Evolutionary conservation across 1,140 invertebrate species (phyloP).

Genomic region (Campoletis sonorensis): DNA sequence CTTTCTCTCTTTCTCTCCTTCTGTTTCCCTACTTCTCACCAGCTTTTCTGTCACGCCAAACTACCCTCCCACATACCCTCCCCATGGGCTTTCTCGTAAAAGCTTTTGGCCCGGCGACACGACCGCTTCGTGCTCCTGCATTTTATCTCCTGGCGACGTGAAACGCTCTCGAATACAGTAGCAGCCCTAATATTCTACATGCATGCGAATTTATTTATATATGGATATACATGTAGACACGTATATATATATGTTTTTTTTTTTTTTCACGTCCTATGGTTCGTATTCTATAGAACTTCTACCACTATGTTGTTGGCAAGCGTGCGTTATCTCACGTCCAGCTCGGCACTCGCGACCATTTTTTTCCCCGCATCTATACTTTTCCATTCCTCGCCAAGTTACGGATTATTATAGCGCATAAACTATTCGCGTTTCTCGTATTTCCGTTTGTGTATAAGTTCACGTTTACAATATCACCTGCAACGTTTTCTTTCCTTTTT

Average conservation of each 20-base stretch:
- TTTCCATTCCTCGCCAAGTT: not conserved
- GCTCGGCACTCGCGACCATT: slow-evolving; percentile 18
- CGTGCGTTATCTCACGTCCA: slow-evolving; percentile 40
- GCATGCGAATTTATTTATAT: not conserved
- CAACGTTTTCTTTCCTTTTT: not conserved
- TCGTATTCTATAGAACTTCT: slow-evolving; percentile 3
- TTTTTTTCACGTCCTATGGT: not conserved
- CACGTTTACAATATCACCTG: not conserved
- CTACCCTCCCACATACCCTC: slow-evolving; percentile 9
- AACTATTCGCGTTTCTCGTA: no score
- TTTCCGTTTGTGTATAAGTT: no score
- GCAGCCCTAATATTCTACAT: not conserved
- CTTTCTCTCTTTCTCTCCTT: slow-evolving; percentile 19
- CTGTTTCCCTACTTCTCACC: not conserved
- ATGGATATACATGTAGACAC: not conserved
- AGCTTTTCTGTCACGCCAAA: not conserved
- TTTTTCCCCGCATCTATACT: not conserved
- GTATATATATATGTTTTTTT: no score
- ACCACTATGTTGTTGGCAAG: not conserved
- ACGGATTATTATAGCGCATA: not conserved
- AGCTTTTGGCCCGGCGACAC: slow-evolving; percentile 49
- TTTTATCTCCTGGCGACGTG: slow-evolving; percentile 58
- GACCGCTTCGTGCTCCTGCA: slow-evolving; percentile 31
- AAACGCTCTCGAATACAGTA: slow-evolving; percentile 6
- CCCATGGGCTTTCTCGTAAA: slow-evolving; percentile 54